Evolutionary conservation across 53 echinoderm and acorn worm genomes (phyloP).

Genomic region (Henricia sp.): DNA sequence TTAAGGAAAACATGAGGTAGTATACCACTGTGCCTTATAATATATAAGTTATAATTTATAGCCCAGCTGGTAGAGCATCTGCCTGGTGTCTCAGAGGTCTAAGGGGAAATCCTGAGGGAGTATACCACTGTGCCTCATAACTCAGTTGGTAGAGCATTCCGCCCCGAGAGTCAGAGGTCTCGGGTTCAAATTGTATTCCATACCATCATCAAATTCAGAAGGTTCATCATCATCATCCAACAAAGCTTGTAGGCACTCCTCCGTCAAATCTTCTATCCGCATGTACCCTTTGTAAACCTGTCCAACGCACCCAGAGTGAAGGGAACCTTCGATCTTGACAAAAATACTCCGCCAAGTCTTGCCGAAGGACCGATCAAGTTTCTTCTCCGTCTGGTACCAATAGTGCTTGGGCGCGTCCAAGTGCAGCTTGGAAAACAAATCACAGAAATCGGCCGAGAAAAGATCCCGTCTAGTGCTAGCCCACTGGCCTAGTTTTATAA

Average conservation of each 20-base stretch:
- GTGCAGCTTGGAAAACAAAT: constrained; percentile 84
- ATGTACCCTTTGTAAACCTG: constrained; percentile 95
- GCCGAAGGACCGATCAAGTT: constrained; percentile 82
- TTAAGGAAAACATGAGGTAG: too few relatives aligned
- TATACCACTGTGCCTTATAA: too few relatives aligned
- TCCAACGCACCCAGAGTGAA: constrained; percentile 95
- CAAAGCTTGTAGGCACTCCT: constrained; percentile 34
- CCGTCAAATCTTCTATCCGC: constrained; percentile 60
- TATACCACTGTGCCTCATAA: too few relatives aligned
- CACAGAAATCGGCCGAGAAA: constrained; percentile 84
- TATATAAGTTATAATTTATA: too few relatives aligned
- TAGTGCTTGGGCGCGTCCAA: constrained; percentile 85
- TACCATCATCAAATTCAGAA: constrained; percentile 55
- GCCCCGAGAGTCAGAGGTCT: too few relatives aligned
- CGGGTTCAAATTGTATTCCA: too few relatives aligned
- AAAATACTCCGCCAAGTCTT: constrained; percentile 81
- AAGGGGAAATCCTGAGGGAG: too few relatives aligned
- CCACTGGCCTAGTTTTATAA: constrained; percentile 98
- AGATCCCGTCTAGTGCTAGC: constrained; percentile 93
- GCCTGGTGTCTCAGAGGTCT: too few relatives aligned
- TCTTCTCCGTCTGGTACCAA: constrained; percentile 79
- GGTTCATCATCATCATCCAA: constrained; percentile 56
- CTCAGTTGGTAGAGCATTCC: too few relatives aligned
- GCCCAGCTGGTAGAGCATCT: too few relatives aligned
- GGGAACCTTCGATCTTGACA: constrained; percentile 69